phyloP scores from a whole-genome alignment of 2,888 invertebrate genomes.

The Scaeva pyrastri region DNA sequence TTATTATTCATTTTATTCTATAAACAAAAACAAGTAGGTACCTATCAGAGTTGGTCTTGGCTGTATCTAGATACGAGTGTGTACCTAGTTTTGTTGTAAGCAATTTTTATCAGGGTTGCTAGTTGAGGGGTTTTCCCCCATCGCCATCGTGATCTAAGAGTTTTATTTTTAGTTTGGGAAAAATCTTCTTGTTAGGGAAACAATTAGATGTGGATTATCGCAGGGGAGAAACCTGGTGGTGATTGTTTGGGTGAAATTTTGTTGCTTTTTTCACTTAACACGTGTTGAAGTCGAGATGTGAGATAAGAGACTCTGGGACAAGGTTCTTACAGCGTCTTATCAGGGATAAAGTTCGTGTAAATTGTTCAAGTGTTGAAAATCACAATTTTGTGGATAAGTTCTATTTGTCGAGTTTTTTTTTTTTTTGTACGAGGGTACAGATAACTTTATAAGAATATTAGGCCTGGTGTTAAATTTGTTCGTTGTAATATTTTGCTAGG shows the following conservation, averaged over 20 bases:
- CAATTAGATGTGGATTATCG: background rate
- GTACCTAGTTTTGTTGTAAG: background rate
- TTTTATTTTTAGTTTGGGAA: slow-evolving; percentile 1
- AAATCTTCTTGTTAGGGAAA: background rate
- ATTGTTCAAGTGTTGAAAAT: too few relatives aligned
- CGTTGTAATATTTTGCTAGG: too few relatives aligned
- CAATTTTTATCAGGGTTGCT: slow-evolving; percentile 11
- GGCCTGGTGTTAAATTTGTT: too few relatives aligned
- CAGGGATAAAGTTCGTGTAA: too few relatives aligned
- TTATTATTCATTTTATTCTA: slow-evolving; percentile 6
- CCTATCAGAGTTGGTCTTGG: background rate
- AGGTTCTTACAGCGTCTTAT: too few relatives aligned
- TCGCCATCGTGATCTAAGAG: background rate
- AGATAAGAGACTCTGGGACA: background rate
- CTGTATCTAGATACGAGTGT: too few relatives aligned
- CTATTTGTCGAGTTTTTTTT: too few relatives aligned
- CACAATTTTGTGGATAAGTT: too few relatives aligned
- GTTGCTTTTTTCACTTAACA: background rate
- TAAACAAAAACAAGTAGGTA: background rate
- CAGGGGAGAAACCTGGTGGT: background rate
- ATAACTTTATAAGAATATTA: too few relatives aligned
- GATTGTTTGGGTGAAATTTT: background rate
- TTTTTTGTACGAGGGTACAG: too few relatives aligned
- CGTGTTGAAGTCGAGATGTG: background rate
- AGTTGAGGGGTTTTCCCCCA: slow-evolving; percentile 12